Percentiles rank a stretch among this genome's conserved stretches.
Conservation (phyloP, 2,888 invertebrate genomes). For the Coleophora flavipennella region DNA sequence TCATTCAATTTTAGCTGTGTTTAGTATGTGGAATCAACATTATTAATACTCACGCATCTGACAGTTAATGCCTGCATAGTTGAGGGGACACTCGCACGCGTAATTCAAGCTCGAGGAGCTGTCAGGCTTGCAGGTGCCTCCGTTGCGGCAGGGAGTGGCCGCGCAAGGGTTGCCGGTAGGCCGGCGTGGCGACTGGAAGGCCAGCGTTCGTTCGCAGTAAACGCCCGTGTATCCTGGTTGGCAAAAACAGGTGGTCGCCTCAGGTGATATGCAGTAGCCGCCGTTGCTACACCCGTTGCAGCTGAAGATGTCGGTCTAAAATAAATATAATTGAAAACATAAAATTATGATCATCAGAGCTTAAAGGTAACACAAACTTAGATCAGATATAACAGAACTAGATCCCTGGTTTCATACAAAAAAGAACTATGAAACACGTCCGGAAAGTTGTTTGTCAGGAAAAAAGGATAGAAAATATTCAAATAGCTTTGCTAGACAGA, state of each 20-base stretch:
- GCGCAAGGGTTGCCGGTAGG: conserved; percentile 63
- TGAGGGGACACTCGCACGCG: conserved; percentile 86
- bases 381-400: too few relatives aligned
- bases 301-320: conserved; percentile 33
- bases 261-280: conserved; percentile 73
- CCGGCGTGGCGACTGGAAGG: conserved; percentile 19
- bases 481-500: too few relatives aligned
- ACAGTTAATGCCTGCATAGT: conserved; percentile 84
- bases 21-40: too few relatives aligned
- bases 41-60: conserved; percentile 76
- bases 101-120: conserved; percentile 52
- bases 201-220: conserved; percentile 48
- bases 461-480: too few relatives aligned
- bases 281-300: conserved; percentile 78
- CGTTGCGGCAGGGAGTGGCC: conserved; percentile 82
- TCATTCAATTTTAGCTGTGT: too few relatives aligned
- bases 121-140: conserved; percentile 80
- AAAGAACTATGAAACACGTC: too few relatives aligned
- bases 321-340: too few relatives aligned
- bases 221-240: conserved; percentile 41
- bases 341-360: too few relatives aligned
- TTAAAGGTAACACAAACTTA: too few relatives aligned
- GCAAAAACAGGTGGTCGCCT: conserved; percentile 72
- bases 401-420: too few relatives aligned
- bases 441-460: too few relatives aligned